Conservation (phyloP, 1,140 invertebrate species). For the Patella vulgata region DNA sequence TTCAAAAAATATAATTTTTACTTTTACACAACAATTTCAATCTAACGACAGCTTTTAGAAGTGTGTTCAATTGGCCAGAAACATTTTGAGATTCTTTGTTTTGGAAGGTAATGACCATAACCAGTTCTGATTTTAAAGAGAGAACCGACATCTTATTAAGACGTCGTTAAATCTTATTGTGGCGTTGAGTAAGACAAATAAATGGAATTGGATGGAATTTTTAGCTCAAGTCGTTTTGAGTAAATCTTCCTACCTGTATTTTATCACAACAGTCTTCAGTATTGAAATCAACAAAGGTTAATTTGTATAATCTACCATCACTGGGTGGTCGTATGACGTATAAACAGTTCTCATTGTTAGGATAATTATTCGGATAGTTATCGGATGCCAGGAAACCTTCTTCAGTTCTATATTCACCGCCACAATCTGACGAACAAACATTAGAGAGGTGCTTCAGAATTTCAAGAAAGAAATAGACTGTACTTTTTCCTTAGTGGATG, state of each 20-base stretch:
- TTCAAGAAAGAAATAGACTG: no score
- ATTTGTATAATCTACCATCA: slow-evolving; percentile 8
- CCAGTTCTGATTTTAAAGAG: neutral
- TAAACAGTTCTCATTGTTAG: slow-evolving; percentile 10
- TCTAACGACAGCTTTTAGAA: no score
- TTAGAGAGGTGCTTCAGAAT: no score
- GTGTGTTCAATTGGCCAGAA: neutral
- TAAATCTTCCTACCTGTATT: slow-evolving; percentile 1
- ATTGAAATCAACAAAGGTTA: slow-evolving; percentile 10
- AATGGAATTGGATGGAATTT: neutral
- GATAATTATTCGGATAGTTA: slow-evolving; percentile 12
- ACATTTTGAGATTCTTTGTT: neutral
- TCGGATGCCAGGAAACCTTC: slow-evolving; percentile 1
- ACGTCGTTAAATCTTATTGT: neutral
- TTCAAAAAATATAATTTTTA: no score
- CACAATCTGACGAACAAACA: slow-evolving; percentile 4
- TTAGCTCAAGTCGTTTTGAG: neutral
- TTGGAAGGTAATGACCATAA: neutral
- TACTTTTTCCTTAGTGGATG: no score
- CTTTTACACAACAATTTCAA: no score
- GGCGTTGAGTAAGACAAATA: neutral
- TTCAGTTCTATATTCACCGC: neutral
- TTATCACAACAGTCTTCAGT: slow-evolving; percentile 12
- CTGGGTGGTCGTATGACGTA: slow-evolving; percentile 19
- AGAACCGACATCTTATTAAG: neutral